A percentile compares a stretch with the other conserved stretches of the same genome.
These are phyloP conservation scores for Argyresthia goedartella DNA, from an alignment of 2,888 invertebrate genomes.

Conservation along the genomic window DNA sequence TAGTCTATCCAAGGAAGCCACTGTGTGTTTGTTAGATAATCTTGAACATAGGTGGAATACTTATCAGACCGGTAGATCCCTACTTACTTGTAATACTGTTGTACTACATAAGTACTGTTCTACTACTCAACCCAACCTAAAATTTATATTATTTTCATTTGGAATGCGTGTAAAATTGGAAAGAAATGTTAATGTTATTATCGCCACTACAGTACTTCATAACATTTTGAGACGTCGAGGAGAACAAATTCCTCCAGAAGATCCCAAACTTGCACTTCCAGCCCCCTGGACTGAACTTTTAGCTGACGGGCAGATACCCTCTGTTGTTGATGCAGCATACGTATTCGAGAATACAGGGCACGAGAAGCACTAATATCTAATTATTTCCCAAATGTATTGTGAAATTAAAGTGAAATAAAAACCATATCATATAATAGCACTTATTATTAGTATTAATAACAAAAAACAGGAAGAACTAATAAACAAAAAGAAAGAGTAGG, in stretches of 20 bases:
- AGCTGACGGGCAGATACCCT: constrained; percentile 5
- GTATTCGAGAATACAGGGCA: not conserved
- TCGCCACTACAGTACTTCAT: constrained; percentile 12
- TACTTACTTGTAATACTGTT: not conserved
- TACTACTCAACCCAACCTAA: not conserved
- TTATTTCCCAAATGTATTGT: too few species aligned
- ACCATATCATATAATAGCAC: too few species aligned
- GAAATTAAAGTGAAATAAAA: not conserved
- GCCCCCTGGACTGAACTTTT: constrained; percentile 9
- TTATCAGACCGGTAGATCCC: not conserved
- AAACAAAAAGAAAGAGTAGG: too few species aligned
- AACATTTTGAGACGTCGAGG: too few species aligned
- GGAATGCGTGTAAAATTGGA: constrained; percentile 8
- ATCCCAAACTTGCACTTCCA: constrained; percentile 11
- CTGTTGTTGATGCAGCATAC: not conserved
- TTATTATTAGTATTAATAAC: too few species aligned
- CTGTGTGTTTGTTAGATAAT: not conserved
- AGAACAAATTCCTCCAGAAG: constrained; percentile 10
- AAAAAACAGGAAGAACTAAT: too few species aligned
- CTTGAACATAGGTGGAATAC: not conserved
- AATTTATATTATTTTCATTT: too few species aligned
- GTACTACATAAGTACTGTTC: not conserved
- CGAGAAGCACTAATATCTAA: too few species aligned
- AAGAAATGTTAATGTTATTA: constrained; percentile 8
- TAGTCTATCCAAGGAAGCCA: not conserved